Base-by-base conservation (phyloP, 2,888 invertebrate species). In the Lasioglossum morio region DNA sequence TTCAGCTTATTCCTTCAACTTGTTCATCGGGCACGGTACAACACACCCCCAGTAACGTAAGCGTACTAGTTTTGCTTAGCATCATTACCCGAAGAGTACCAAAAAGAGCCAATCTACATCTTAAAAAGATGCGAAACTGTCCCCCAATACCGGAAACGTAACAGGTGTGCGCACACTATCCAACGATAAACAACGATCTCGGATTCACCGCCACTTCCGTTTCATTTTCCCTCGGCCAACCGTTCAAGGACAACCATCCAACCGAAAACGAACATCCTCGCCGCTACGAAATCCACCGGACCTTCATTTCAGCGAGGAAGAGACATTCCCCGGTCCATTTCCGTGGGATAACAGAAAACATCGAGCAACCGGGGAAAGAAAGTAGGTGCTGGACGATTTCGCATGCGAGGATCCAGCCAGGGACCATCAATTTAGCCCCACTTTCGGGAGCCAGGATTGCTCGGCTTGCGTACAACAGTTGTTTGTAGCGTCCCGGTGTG, bases 351-450 rank as follows among this genome's bases (percentile, higher is more conserved):
- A 63, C 19, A 19, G 19, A 66, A 66, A 66, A 66, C 66, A 30
- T 19, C 34, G 66, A 30, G 34, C 3, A 19, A 19, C 19, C 8
- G 16, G 10, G 34, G 19, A 19, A 66, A 66, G 66, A 66, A 34
- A 66, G 34, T 30, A 66, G 34, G 66, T 8, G 66, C 19, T 2
- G 66, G 14, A 19, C 19, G 34, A 19, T 34, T 34, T 16, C 66
- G 30, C 19, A 19, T 19, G 34, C 66, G 19, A 66, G 19, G 66
- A 34, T 34, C 66, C 66, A 34, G 40, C 23, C 34, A n/a, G 53
- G 74, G 69, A 53, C 77, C 80, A 80, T 85, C 79, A 85, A 85
- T 85, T 85, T 77, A 63, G 73, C 77, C 74, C 40, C 85, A 63
- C 72, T 85, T 80, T 46, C 43, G 73, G 72, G 73, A 79, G 79